phyloP scores from a whole-genome alignment of 2,113 vertebrate species.

The Onychorhynchus coronatus region DNA sequence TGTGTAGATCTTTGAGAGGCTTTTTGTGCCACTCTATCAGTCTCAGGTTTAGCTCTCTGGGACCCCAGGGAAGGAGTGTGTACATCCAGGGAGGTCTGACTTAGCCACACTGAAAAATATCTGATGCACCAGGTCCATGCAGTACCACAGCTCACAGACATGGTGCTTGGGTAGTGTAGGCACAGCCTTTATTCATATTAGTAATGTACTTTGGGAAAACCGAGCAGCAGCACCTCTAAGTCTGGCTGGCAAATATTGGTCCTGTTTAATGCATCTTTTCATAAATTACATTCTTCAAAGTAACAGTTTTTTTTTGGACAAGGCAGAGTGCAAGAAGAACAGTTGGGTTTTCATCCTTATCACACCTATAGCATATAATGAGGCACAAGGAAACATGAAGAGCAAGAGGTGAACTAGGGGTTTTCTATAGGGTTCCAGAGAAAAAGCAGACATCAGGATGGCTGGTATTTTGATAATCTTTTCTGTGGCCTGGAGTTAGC shows the following conservation, averaged over 20 bases:
- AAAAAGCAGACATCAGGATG: background rate
- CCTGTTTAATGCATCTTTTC: background rate
- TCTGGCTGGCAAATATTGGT: background rate
- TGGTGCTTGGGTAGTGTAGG: rapidly evolving
- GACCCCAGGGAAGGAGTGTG: background rate
- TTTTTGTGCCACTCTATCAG: rapidly evolving
- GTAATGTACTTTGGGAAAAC: background rate
- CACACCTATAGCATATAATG: background rate
- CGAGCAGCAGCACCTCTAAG: background rate
- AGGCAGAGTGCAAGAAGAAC: background rate
- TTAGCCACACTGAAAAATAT: background rate
- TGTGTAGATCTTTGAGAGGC: background rate
- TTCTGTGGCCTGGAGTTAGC: background rate
- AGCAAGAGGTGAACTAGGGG: rapidly evolving
- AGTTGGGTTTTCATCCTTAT: background rate
- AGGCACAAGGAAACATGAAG: background rate
- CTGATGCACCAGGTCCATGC: background rate
- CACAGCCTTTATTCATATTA: background rate
- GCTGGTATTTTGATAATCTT: background rate
- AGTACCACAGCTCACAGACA: background rate
- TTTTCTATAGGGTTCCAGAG: background rate
- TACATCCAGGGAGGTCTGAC: rapidly evolving
- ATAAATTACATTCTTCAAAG: background rate
- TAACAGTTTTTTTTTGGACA: background rate
- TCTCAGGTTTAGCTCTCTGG: background rate